Percentiles rank a stretch among this genome's conserved stretches.
These are phyloP conservation scores for Temnopleurus reevesii DNA, from an alignment of 53 echinoderm and acorn worm species.

Conservation along the genomic window DNA sequence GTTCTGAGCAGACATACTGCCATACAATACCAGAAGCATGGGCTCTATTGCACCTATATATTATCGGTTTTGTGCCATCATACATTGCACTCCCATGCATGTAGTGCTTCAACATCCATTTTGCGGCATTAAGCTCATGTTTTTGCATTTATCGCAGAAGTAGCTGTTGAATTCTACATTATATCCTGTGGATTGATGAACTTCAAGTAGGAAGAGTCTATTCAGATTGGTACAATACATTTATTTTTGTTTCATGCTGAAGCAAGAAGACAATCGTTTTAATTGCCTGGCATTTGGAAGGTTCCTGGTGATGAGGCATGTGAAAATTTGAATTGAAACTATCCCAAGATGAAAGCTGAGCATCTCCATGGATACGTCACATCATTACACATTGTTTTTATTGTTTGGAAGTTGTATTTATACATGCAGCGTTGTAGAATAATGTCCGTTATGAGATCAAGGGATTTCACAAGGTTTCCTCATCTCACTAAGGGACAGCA, in stretches of 20 bases:
- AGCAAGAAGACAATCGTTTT: conserved; percentile 17
- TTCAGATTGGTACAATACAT: not conserved
- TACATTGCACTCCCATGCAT: not conserved
- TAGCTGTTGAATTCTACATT: not conserved
- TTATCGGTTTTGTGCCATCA: not conserved
- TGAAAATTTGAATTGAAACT: not conserved
- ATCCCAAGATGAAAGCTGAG: not conserved
- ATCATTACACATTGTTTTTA: conserved; percentile 3
- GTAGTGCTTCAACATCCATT: not conserved
- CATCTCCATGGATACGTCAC: not conserved
- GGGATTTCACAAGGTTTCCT: not conserved
- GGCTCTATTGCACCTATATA: not conserved
- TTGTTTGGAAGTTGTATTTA: conserved; percentile 9
- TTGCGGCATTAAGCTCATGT: not conserved
- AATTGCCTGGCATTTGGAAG: not conserved
- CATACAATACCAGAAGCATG: not conserved
- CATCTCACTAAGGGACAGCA: not conserved
- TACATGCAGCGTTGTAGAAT: not conserved
- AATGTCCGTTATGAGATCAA: not conserved
- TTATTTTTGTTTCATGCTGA: not conserved
- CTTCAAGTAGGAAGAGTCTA: not conserved
- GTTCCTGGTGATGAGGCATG: not conserved
- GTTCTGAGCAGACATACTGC: not conserved
- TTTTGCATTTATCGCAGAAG: not conserved
- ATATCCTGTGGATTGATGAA: not conserved